These are phyloP conservation scores for Noctua janthina DNA, from an alignment of 2,888 invertebrate species.

Conservation along the genomic window DNA sequence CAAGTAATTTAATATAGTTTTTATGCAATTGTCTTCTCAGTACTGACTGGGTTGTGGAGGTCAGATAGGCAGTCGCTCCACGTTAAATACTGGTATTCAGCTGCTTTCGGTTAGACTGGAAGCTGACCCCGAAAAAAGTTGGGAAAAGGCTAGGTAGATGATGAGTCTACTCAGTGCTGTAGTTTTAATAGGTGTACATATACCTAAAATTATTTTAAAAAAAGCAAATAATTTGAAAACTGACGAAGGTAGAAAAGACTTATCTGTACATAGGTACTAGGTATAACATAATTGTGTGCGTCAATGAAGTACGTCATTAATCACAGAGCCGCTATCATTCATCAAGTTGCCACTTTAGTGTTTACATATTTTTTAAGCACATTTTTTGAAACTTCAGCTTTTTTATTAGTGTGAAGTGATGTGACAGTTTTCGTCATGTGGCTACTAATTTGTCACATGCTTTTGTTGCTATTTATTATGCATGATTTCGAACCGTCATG, in stretches of 20 bases:
- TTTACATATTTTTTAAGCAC: constrained; percentile 73
- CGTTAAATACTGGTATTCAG: too few species aligned
- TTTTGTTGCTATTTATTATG: constrained; percentile 33
- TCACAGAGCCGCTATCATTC: constrained; percentile 66
- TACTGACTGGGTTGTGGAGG: too few species aligned
- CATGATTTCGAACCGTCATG: neutral
- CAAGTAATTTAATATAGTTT: neutral
- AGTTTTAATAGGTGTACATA: too few species aligned
- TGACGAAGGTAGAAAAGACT: neutral
- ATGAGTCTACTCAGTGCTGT: too few species aligned
- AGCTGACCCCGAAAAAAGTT: too few species aligned
- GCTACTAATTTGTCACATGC: constrained; percentile 25
- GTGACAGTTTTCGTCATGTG: constrained; percentile 59
- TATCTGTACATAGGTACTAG: constrained; percentile 1
- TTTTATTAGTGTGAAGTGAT: constrained; percentile 72
- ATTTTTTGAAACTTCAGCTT: constrained; percentile 66
- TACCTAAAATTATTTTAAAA: neutral
- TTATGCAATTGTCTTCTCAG: neutral
- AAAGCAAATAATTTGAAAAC: neutral
- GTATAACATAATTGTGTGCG: constrained; percentile 43
- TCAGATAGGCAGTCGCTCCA: too few species aligned
- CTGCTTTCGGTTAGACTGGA: too few species aligned
- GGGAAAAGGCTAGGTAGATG: too few species aligned
- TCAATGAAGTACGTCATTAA: constrained; percentile 61
- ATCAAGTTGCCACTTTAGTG: constrained; percentile 75